Conservation (phyloP, 1,140 invertebrate genomes). For the Homarus americanus region DNA sequence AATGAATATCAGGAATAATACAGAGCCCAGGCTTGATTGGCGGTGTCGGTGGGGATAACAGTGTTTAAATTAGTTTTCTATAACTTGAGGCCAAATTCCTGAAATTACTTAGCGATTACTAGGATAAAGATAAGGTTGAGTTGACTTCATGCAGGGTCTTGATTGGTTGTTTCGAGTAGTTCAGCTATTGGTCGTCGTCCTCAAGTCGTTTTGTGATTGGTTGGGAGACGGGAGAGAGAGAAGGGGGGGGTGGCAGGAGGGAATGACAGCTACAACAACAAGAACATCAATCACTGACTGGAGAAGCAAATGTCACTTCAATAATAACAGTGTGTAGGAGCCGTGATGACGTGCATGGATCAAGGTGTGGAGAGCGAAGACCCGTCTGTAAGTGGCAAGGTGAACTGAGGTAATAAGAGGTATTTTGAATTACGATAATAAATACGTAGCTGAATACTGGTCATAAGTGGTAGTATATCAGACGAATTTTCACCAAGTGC, state of each 20-base stretch:
- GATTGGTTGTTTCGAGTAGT: constrained; percentile 40
- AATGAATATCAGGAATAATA: constrained; percentile 68
- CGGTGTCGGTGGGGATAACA: constrained; percentile 53
- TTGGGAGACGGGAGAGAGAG: constrained; percentile 39
- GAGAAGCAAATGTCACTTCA: constrained; percentile 30
- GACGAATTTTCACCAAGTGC: constrained; percentile 40
- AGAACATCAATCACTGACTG: background rate
- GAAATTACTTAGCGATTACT: constrained; percentile 65
- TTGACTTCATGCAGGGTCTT: constrained; percentile 34
- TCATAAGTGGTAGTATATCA: constrained; percentile 52
- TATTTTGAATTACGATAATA: constrained; percentile 59
- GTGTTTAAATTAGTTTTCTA: constrained; percentile 67
- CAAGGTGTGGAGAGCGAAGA: background rate
- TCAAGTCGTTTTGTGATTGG: constrained; percentile 36
- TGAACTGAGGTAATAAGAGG: constrained; percentile 49
- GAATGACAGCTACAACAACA: background rate
- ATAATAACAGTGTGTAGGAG: constrained; percentile 23
- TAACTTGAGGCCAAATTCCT: constrained; percentile 53
- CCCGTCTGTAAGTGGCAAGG: constrained; percentile 7
- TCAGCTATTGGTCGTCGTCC: constrained; percentile 22
- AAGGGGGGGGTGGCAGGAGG: constrained; percentile 24
- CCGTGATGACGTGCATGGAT: background rate
- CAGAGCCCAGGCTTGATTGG: constrained; percentile 51
- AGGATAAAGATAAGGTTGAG: constrained; percentile 57
- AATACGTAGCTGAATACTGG: constrained; percentile 39